These are phyloP conservation scores for Sebastes jordani DNA, from an alignment of 2,797 vertebrate genomes.

Conservation along the genomic window DNA sequence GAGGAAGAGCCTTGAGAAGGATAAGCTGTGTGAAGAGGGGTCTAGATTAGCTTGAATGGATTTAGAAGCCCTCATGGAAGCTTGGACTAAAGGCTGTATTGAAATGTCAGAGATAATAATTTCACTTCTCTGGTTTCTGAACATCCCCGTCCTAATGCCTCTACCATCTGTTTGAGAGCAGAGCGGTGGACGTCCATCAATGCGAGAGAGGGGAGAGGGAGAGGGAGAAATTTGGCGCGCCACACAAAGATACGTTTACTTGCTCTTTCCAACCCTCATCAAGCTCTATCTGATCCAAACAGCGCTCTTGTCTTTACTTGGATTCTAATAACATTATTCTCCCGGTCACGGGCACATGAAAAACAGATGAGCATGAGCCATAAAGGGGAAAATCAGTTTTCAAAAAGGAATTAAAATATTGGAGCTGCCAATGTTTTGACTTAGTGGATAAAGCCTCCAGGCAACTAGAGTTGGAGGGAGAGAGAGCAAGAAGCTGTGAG, in stretches of 20 bases:
- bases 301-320: constrained; percentile 56
- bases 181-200: constrained; percentile 41
- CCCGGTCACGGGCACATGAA: constrained; percentile 60
- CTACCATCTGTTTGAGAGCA: constrained; percentile 56
- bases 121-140: constrained; percentile 54
- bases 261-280: constrained; percentile 53
- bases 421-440: constrained; percentile 75
- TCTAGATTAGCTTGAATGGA: constrained; percentile 69
- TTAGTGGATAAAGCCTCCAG: constrained; percentile 72
- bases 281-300: constrained; percentile 59
- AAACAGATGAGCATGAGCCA: constrained; percentile 64
- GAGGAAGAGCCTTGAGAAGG: constrained; percentile 62
- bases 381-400: constrained; percentile 55
- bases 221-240: constrained; percentile 10
- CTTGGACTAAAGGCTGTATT: constrained; percentile 61
- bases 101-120: constrained; percentile 76
- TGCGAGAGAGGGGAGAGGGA: constrained; percentile 3
- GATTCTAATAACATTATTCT: constrained; percentile 62
- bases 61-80: constrained; percentile 60
- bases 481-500: constrained; percentile 61
- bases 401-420: constrained; percentile 66
- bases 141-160: constrained; percentile 47
- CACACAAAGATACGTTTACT: constrained; percentile 24
- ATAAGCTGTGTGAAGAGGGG: constrained; percentile 67
- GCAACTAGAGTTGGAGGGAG: constrained; percentile 49